These are phyloP conservation scores for Melozone crissalis DNA, from an alignment of 2,113 vertebrate species.

Conservation along the genomic window DNA sequence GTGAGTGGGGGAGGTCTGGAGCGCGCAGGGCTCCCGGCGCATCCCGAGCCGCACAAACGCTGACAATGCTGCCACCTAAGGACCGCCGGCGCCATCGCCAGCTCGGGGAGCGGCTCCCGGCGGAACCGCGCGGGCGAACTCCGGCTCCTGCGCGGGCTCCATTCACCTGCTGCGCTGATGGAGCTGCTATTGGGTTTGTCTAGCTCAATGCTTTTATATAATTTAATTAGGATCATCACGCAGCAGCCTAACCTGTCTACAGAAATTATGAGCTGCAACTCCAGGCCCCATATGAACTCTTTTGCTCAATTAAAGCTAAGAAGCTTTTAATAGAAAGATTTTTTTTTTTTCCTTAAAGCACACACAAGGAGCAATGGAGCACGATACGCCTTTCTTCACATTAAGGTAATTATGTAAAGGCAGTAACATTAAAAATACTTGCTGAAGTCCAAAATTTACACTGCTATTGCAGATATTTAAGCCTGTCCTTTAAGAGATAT, in stretches of 20 bases:
- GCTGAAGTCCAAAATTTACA: conserved; percentile 68
- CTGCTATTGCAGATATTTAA: conserved; percentile 59
- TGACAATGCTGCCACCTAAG: conserved; percentile 82
- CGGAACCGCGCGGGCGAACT: not conserved
- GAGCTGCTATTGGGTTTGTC: conserved; percentile 45
- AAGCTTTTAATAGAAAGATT: conserved; percentile 30
- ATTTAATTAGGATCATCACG: conserved; percentile 74
- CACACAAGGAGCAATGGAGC: conserved; percentile 59
- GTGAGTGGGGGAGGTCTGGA: not conserved
- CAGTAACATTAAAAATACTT: conserved; percentile 62
- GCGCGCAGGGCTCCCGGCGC: not conserved
- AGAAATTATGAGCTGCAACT: conserved; percentile 68
- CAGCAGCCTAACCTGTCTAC: conserved; percentile 52
- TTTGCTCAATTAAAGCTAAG: conserved; percentile 75
- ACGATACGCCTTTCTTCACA: conserved; percentile 49
- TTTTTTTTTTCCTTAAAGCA: not conserved
- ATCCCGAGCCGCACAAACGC: conserved; percentile 26
- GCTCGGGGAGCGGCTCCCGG: not conserved
- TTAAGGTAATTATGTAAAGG: conserved; percentile 69
- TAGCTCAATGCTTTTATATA: conserved; percentile 49
- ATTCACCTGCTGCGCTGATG: conserved; percentile 40
- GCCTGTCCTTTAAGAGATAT: conserved; percentile 68
- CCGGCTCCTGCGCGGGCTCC: conserved; percentile 13
- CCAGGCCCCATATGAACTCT: conserved; percentile 63
- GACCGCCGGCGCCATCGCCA: not conserved